These are phyloP conservation scores for Amyelois transitella DNA, from an alignment of 1,140 invertebrate genomes.

Conservation along the genomic window DNA sequence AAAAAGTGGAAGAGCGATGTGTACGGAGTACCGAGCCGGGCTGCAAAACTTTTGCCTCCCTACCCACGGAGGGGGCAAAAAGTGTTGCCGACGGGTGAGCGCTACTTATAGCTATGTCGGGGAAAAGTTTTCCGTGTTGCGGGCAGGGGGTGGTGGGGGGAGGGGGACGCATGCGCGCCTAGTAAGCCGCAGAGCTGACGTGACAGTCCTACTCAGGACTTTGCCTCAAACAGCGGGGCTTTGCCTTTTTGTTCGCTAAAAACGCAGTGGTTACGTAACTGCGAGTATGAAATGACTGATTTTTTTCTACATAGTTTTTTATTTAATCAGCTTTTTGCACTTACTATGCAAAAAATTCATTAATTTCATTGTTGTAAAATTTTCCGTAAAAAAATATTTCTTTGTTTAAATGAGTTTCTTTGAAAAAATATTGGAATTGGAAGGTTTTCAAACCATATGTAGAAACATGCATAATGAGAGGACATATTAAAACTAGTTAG, in stretches of 20 bases:
- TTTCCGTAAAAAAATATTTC: neutral
- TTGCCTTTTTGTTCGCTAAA: conserved; percentile 15
- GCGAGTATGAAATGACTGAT: neutral
- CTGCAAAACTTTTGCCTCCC: conserved; percentile 68
- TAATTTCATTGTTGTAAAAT: neutral
- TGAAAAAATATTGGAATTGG: neutral
- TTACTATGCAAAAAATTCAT: neutral
- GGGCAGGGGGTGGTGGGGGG: conserved; percentile 50
- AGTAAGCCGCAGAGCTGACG: conserved; percentile 49
- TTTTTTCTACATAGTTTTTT: neutral
- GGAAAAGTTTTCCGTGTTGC: conserved; percentile 74
- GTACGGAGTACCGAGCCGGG: conserved; percentile 64
- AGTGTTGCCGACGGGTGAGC: conserved; percentile 70
- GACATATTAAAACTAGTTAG: conserved; percentile 26
- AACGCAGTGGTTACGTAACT: conserved; percentile 42
- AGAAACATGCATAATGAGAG: conserved; percentile 5
- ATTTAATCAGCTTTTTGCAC: neutral
- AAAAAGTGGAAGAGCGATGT: conserved; percentile 73
- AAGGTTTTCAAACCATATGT: neutral
- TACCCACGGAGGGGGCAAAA: conserved; percentile 62
- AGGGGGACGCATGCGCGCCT: conserved; percentile 56
- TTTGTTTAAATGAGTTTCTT: neutral
- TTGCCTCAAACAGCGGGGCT: conserved; percentile 26
- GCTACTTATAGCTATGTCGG: conserved; percentile 68
- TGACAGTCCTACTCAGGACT: conserved; percentile 60